These are phyloP conservation scores for Andrena praecox DNA, from an alignment of 2,888 invertebrate genomes.

Conservation along the genomic window DNA sequence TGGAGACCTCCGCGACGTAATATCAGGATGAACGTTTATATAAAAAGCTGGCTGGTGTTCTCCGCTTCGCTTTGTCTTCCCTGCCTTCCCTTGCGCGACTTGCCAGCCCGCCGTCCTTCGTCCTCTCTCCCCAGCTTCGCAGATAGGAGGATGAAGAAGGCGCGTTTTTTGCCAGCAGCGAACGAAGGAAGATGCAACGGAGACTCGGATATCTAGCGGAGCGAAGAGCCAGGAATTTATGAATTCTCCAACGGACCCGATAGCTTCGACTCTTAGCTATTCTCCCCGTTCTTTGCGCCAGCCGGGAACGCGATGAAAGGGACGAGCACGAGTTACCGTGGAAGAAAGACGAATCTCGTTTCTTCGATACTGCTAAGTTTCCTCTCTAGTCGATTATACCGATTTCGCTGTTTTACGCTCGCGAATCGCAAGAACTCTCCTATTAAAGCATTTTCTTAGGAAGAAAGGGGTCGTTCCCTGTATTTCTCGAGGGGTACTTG, in stretches of 20 bases:
- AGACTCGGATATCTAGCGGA: constrained; percentile 17
- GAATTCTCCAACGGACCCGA: constrained; percentile 63
- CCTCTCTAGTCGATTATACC: background rate
- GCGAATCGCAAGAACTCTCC: background rate
- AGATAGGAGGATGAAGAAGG: constrained; percentile 13
- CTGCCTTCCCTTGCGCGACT: constrained; percentile 50
- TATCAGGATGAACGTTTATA: constrained; percentile 77
- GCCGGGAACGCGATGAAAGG: constrained; percentile 41
- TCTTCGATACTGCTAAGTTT: constrained; percentile 27
- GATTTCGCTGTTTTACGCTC: background rate
- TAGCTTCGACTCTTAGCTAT: constrained; percentile 39
- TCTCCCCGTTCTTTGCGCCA: constrained; percentile 4
- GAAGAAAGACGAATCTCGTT: constrained; percentile 14
- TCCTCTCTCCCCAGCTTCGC: constrained; percentile 2
- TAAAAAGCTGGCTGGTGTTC: constrained; percentile 62
- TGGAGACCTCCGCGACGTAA: constrained; percentile 74
- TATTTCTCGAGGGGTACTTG: background rate
- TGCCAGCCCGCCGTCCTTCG: constrained; percentile 8
- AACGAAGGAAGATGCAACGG: constrained; percentile 29
- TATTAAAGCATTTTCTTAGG: constrained; percentile 7
- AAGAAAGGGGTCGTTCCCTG: background rate
- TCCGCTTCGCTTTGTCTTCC: constrained; percentile 29
- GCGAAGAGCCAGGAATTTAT: constrained; percentile 66
- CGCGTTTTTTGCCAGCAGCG: constrained; percentile 51
- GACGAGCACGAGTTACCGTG: constrained; percentile 28